A percentile compares a stretch with the other conserved stretches of the same genome.
phyloP scores from a whole-genome alignment of 2,797 vertebrate species.

The Cuniculus paca region DNA sequence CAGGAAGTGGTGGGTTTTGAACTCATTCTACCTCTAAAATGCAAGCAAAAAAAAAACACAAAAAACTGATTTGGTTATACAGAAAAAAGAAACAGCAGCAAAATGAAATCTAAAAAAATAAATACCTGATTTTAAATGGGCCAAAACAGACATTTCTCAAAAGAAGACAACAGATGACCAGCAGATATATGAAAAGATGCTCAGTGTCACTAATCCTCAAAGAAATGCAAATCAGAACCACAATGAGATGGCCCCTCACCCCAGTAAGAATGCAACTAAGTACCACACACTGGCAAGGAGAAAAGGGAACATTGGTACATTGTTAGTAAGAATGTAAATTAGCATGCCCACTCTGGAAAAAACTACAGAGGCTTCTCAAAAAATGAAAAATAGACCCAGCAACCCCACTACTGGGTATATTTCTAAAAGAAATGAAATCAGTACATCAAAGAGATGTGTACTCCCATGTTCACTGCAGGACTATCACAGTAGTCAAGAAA shows the following conservation, averaged over 20 bases:
- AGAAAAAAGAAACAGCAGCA: background rate
- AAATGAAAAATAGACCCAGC: background rate
- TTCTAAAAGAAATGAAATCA: background rate
- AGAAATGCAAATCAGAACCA: background rate
- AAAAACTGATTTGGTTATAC: background rate
- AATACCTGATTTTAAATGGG: background rate
- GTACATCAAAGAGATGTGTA: background rate
- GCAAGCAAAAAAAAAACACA: background rate
- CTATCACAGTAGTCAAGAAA: background rate
- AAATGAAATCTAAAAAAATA: background rate
- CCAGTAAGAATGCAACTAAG: background rate
- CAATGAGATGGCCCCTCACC: background rate
- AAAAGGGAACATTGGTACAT: too few relatives aligned
- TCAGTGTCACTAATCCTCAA: background rate
- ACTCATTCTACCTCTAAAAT: background rate
- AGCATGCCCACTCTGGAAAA: background rate
- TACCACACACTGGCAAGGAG: background rate
- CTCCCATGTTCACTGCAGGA: background rate
- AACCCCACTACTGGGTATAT: too few relatives aligned
- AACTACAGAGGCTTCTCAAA: background rate
- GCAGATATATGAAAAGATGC: background rate
- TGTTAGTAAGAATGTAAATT: background rate
- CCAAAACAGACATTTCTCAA: background rate
- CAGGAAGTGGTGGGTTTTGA: background rate
- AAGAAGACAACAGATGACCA: background rate